phyloP scores from a whole-genome alignment of 2,888 invertebrate genomes.

The Metallyticus violacea region DNA sequence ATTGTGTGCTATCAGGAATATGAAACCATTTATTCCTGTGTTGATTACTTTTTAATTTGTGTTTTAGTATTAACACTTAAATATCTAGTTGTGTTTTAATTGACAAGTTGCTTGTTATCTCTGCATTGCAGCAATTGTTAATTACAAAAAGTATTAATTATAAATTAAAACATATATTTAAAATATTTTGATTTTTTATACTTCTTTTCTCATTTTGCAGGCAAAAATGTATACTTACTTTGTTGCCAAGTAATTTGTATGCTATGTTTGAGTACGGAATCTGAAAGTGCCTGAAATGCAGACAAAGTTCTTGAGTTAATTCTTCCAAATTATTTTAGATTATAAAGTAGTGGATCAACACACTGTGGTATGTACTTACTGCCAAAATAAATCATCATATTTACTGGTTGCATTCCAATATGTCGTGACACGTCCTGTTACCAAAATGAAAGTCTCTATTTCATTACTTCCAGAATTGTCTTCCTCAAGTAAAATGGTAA shows the following conservation, averaged over 20 bases:
- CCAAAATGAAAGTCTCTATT: constrained; percentile 67
- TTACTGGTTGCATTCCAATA: constrained; percentile 77
- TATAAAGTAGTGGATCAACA: not conserved
- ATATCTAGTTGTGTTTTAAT: too few species aligned
- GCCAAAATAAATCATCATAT: constrained; percentile 78
- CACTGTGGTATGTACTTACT: constrained; percentile 56
- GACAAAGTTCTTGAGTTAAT: constrained; percentile 21
- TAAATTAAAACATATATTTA: too few species aligned
- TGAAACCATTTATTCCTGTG: too few species aligned
- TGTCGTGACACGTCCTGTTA: constrained; percentile 75
- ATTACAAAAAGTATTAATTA: too few species aligned
- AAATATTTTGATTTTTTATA: too few species aligned
- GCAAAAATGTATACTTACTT: constrained; percentile 48
- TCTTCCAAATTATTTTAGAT: not conserved
- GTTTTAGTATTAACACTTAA: too few species aligned
- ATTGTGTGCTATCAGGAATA: too few species aligned
- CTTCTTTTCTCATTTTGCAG: too few species aligned
- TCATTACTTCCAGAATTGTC: constrained; percentile 64
- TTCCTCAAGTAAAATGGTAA: constrained; percentile 45
- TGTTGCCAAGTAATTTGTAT: constrained; percentile 70
- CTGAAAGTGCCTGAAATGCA: constrained; percentile 60
- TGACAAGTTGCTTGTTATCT: too few species aligned
- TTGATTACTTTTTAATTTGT: too few species aligned
- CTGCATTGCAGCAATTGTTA: too few species aligned
- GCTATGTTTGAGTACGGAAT: constrained; percentile 70